Evolutionary conservation across 2,888 invertebrate species (phyloP), one percentile per base, ranked within the genome.

Genomic region (Acrobasis consociella): DNA sequence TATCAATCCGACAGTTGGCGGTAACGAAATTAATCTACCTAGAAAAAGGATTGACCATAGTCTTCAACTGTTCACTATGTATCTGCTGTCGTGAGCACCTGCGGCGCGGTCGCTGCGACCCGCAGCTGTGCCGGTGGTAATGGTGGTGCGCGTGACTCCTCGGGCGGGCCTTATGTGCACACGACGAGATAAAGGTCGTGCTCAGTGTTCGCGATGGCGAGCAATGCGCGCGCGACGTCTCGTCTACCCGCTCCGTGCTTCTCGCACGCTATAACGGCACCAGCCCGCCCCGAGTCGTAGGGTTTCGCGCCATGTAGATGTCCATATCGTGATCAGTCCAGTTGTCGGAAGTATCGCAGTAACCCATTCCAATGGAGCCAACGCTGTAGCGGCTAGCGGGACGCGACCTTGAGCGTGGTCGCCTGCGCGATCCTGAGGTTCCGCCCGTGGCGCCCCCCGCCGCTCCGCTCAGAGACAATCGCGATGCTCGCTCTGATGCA

Each of bases 281-380:
- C 79, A 97, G 92, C 69, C 97, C 97, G 81, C 96, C 96, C 77
- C 97, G 94, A 64, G 97, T 95, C 58, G 97, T 97, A 67, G 97
- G 97, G 91, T 98, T 97, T 79, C 97, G 95, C 65, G 97, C 96
- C 96, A 97, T 97, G 89, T 98, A 98, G 78, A 98, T 97, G 77
- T 98, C 98, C 96, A 98, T 97, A 83, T 98, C 98, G 86, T 98
- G 97, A 88, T 98, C 98, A 74, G 98, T 97, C 98, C 98, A 98
- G 86, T 96, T 96, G 84, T 97, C 97, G 60, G 96, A 96, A 82
- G 97, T 97, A 83, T 97, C 97, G 85, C 97, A 97, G 86, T 97
- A 97, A 84, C 97, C 97, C 77, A 97, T 93, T 55, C 97, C 97
- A 74, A 97, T 95, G 56, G 97, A 97, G 70, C 97, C 97, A 66